phyloP scores from a whole-genome alignment of 2,113 vertebrate genomes.

The Clupea harengus region DNA sequence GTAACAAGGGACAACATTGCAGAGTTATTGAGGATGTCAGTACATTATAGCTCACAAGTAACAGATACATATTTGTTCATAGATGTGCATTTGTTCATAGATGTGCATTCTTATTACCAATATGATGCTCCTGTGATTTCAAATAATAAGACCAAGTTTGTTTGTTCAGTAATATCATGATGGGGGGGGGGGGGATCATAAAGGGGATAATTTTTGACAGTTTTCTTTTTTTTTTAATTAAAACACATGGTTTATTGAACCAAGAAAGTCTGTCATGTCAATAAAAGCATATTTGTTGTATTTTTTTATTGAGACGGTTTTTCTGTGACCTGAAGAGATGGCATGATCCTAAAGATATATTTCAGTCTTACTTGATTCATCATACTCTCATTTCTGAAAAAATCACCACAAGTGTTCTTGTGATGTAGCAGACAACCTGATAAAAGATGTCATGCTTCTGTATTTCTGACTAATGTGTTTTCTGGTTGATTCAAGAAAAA shows the following conservation, averaged over 20 bases:
- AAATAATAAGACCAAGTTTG: not conserved
- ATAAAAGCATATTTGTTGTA: constrained; percentile 7
- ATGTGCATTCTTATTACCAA: not conserved
- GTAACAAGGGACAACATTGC: not conserved
- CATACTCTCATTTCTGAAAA: not conserved
- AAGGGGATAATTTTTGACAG: not conserved
- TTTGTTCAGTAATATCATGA: constrained; percentile 5
- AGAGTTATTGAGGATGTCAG: not conserved
- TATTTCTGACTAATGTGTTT: not conserved
- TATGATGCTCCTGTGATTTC: constrained; percentile 8
- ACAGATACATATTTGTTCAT: not conserved
- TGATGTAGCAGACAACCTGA: not conserved
- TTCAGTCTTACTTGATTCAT: not conserved
- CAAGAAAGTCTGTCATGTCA: not conserved
- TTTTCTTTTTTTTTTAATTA: not conserved
- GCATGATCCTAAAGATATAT: not conserved
- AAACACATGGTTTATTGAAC: not conserved
- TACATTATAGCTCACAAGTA: not conserved
- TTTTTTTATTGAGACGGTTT: not conserved
- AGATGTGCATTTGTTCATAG: not conserved
- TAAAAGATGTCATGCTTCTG: not conserved
- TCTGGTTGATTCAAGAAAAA: not conserved
- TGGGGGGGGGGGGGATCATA: constrained; percentile 10
- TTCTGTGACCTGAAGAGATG: not conserved
- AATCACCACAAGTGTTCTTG: not conserved